A percentile compares a stretch with the other conserved stretches of the same genome.
Evolutionary conservation across 2,797 vertebrate species (phyloP).

Genomic region (Helostoma temminkii): DNA sequence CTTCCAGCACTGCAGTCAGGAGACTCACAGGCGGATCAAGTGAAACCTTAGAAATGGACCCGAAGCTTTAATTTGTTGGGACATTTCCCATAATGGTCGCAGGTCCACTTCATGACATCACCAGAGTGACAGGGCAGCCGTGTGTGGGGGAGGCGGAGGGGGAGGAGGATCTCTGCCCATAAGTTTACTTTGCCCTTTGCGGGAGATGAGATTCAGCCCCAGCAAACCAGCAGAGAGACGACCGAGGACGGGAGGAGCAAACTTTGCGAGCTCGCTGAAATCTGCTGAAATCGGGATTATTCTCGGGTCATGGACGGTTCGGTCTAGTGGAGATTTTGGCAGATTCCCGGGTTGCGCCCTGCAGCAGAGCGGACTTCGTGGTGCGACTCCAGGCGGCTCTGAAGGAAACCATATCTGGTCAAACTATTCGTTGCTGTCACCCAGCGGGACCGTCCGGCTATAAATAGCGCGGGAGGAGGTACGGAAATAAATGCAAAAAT

Average conservation of each 20-base stretch:
- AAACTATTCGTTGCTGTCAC: conserved; percentile 91
- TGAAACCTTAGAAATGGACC: too few relatives aligned
- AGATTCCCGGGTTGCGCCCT: conserved; percentile 34
- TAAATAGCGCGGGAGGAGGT: conserved; percentile 89
- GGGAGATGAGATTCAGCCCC: conserved; percentile 70
- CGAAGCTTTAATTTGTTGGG: too few relatives aligned
- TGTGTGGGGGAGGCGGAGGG: conserved; percentile 25
- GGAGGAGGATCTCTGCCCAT: conserved; percentile 52
- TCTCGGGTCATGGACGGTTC: conserved; percentile 46
- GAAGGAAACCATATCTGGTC: conserved; percentile 92
- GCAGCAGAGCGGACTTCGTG: conserved; percentile 49
- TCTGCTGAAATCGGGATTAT: conserved; percentile 32
- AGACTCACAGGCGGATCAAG: too few relatives aligned
- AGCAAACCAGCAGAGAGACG: conserved; percentile 15
- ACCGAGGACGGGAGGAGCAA: conserved; percentile 28
- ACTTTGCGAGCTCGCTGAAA: conserved; percentile 5
- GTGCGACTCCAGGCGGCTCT: conserved; percentile 73
- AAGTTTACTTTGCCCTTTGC: conserved; percentile 77
- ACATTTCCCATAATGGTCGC: conserved; percentile 42
- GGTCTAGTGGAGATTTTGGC: conserved; percentile 20
- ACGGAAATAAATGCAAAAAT: conserved; percentile 77
- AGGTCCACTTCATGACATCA: conserved; percentile 66
- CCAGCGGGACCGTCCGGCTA: conserved; percentile 85
- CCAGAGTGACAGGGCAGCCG: conserved; percentile 78
- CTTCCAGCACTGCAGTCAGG: too few relatives aligned